Conservation (phyloP, 2,797 vertebrate genomes). For the Vultur gryphus region DNA sequence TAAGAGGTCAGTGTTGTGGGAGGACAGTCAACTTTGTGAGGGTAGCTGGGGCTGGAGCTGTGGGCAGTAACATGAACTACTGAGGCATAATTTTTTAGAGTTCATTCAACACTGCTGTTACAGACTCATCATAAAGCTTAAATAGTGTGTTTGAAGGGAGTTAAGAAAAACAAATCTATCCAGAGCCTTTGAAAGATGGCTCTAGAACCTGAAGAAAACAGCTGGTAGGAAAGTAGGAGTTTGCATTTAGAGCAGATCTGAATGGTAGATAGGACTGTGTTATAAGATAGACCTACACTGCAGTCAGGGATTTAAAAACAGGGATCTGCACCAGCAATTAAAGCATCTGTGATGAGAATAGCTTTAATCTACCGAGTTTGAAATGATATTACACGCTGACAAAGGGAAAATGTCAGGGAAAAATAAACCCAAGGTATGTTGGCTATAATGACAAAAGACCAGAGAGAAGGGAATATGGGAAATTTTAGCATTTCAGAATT, state of each 20-base stretch:
- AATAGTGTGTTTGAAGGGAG: not conserved
- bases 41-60: not conserved
- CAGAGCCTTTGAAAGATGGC: not conserved
- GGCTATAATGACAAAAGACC: not conserved
- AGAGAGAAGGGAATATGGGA: not conserved
- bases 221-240: not conserved
- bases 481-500: not conserved
- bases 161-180: not conserved
- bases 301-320: not conserved
- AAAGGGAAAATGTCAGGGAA: not conserved
- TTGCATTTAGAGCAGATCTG: not conserved
- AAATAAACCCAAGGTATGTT: not conserved
- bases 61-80: not conserved
- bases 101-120: not conserved
- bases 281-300: not conserved
- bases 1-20: not conserved
- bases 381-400: not conserved
- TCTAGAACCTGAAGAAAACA: not conserved
- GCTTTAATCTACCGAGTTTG: not conserved
- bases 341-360: not conserved
- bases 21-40: not conserved
- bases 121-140: not conserved
- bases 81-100: not conserved
- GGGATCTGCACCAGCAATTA: not conserved
- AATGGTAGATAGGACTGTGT: rapidly evolving